Evolutionary conservation across 2,888 invertebrate species (phyloP).

Genomic region (Nemurella pictetii): DNA sequence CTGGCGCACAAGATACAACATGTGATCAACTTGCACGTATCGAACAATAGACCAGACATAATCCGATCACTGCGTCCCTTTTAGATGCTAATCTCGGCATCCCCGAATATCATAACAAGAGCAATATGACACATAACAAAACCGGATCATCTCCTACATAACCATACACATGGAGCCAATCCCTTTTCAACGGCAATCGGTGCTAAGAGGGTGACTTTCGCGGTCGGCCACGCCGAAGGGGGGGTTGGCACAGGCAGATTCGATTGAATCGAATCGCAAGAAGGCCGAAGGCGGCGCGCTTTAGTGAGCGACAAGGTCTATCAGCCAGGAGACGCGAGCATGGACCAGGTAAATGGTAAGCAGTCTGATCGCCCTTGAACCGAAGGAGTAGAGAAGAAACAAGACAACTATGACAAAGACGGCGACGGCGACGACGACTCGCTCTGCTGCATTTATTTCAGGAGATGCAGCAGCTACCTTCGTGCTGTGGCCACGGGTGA

Average conservation of each 20-base stretch:
- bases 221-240: not conserved
- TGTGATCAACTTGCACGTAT: not conserved
- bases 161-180: no score
- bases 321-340: not conserved
- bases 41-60: not conserved
- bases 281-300: not conserved
- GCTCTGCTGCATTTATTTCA: not conserved
- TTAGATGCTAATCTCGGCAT: not conserved
- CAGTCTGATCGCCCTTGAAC: constrained; percentile 21
- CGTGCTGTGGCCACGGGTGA: not conserved
- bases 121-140: no score
- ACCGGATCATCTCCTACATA: not conserved
- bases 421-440: not conserved
- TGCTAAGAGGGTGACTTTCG: not conserved
- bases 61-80: not conserved
- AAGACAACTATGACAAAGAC: not conserved
- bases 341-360: not conserved
- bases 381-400: not conserved
- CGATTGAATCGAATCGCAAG: not conserved
- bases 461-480: not conserved
- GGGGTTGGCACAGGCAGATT: not conserved
- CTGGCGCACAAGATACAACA: not conserved
- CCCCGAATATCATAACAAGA: not conserved
- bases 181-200: not conserved
- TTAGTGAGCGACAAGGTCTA: constrained; percentile 6